These are phyloP conservation scores for Brachionichthys hirsutus DNA, from an alignment of 2,113 vertebrate genomes.

Conservation along the genomic window DNA sequence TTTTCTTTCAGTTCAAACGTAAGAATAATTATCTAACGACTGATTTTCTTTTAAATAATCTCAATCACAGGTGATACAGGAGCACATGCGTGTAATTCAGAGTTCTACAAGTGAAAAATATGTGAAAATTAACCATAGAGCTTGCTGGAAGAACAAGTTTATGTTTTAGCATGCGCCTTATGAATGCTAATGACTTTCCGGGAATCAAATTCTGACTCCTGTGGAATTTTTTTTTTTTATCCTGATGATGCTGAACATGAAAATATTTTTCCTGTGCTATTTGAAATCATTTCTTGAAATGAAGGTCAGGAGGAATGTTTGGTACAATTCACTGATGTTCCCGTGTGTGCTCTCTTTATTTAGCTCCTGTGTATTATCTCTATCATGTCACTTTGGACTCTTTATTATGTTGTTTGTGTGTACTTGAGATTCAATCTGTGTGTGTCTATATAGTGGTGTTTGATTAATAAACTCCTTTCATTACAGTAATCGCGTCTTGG, in stretches of 20 bases:
- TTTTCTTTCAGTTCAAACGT: too few relatives aligned
- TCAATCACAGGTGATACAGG: too few relatives aligned
- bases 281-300: neutral
- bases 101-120: too few relatives aligned
- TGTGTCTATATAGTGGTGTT: slow-evolving; percentile 54
- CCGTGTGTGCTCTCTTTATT: slow-evolving; percentile 10
- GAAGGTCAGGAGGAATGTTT: neutral
- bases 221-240: too few relatives aligned
- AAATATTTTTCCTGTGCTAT: neutral
- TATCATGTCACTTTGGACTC: slow-evolving; percentile 36
- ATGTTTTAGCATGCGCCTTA: neutral
- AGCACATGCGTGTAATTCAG: too few relatives aligned
- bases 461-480: slow-evolving; percentile 84
- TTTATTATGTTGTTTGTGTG: slow-evolving; percentile 34
- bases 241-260: neutral
- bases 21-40: too few relatives aligned
- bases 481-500: slow-evolving; percentile 82
- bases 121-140: too few relatives aligned
- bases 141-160: neutral
- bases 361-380: slow-evolving; percentile 19
- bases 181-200: neutral
- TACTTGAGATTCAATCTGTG: too few relatives aligned
- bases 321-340: slow-evolving; percentile 11
- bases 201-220: too few relatives aligned
- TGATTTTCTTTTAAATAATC: too few relatives aligned